phyloP scores from a whole-genome alignment of 2,797 vertebrate species.

The Melanogrammus aeglefinus region DNA sequence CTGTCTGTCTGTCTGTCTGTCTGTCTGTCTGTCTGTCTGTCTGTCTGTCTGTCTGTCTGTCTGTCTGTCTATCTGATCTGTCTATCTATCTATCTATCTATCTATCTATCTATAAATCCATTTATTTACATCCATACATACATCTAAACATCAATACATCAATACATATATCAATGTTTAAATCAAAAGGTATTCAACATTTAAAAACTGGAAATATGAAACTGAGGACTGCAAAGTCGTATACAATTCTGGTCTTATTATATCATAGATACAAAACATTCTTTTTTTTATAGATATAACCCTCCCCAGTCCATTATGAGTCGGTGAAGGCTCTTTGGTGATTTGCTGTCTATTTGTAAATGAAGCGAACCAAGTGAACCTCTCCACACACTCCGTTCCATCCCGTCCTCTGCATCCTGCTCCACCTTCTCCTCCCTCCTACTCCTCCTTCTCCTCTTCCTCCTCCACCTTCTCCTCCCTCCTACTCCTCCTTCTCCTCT shows the following conservation, averaged over 20 bases:
- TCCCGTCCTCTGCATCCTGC: background rate
- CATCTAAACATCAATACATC: background rate
- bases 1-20: no score
- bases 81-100: background rate
- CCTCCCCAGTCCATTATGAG: conserved; percentile 20
- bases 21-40: no score
- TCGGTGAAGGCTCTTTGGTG: conserved; percentile 35
- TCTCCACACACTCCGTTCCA: conserved; percentile 33
- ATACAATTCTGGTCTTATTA: background rate
- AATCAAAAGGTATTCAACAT: background rate
- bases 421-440: background rate
- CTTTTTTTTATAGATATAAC: no score
- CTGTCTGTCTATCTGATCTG: background rate
- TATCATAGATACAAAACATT: background rate
- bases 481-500: no score
- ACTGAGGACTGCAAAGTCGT: background rate
- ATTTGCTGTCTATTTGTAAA: conserved; percentile 38
- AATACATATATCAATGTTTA: background rate
- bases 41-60: no score
- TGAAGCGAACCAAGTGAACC: conserved; percentile 29
- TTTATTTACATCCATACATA: background rate
- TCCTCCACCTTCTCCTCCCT: no score
- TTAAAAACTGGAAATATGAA: conserved; percentile 6
- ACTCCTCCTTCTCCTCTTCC: background rate
- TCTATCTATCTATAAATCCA: background rate